Conservation (phyloP, 2,113 vertebrate species). For the Empidonax alnorum region DNA sequence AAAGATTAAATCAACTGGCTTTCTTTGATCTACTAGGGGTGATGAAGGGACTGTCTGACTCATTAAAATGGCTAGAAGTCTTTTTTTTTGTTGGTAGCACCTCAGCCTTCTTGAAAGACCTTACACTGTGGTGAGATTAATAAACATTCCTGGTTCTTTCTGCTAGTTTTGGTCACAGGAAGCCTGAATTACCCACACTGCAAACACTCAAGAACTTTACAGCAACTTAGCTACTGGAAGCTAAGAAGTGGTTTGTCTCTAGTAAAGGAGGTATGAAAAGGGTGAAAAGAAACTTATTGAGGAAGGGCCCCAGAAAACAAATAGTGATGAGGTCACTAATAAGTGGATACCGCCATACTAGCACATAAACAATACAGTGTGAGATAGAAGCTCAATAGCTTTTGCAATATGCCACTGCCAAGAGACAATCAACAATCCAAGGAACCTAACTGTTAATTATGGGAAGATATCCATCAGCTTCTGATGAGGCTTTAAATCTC, state of each 20-base stretch:
- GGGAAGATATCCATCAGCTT: background rate
- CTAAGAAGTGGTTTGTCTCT: background rate
- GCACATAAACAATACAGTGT: background rate
- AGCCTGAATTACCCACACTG: background rate
- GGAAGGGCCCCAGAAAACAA: background rate
- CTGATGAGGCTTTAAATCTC: background rate
- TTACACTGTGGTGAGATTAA: background rate
- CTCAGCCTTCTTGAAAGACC: background rate
- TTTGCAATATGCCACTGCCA: background rate
- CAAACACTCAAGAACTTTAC: background rate
- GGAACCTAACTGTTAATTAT: background rate
- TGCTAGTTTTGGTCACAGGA: background rate
- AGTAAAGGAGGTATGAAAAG: background rate
- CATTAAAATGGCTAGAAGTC: background rate
- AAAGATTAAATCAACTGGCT: background rate
- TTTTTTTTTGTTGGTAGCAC: background rate
- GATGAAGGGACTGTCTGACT: background rate
- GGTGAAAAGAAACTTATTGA: background rate
- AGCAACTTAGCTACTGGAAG: background rate
- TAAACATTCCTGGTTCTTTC: background rate
- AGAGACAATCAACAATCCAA: background rate
- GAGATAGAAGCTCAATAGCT: background rate
- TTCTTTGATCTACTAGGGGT: background rate
- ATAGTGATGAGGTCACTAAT: background rate
- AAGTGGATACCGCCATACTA: background rate